Conservation (phyloP, 2,888 invertebrate species). For the Nasonia oneida region DNA sequence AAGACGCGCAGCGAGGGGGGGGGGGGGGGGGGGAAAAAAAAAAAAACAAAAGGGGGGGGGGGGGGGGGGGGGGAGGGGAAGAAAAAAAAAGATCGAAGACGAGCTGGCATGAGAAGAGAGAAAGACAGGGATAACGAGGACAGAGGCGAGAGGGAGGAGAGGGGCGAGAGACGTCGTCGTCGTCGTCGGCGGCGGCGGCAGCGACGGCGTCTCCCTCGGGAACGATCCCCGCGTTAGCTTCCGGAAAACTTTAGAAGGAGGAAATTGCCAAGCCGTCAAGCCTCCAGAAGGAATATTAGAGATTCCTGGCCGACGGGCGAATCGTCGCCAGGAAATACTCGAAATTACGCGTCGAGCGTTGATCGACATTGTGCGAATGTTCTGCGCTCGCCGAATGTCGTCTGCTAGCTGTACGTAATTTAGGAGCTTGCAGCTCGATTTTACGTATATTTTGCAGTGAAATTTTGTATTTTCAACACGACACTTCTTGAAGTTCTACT, state of each 20-base stretch:
- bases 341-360: slow-evolving; percentile 27
- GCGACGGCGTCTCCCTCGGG: slow-evolving; percentile 64
- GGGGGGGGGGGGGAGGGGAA: background rate
- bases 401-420: background rate
- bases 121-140: slow-evolving; percentile 47
- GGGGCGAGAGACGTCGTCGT: slow-evolving; percentile 17
- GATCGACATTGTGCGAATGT: slow-evolving; percentile 39
- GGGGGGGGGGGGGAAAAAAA: no score
- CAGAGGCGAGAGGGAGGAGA: slow-evolving; percentile 44
- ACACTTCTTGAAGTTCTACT: background rate
- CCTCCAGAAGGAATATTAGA: slow-evolving; percentile 68
- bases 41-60: no score
- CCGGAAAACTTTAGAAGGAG: slow-evolving; percentile 68
- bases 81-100: background rate
- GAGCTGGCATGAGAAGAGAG: slow-evolving; percentile 3
- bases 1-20: background rate
- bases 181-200: slow-evolving; percentile 61
- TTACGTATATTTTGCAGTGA: background rate
- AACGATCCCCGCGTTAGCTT: slow-evolving; percentile 65
- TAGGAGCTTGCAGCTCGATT: background rate
- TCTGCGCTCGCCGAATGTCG: slow-evolving; percentile 2
- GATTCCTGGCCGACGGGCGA: slow-evolving; percentile 64
- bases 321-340: slow-evolving; percentile 45
- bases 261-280: slow-evolving; percentile 70
- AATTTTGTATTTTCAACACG: background rate